Conservation (phyloP, 2,797 vertebrate species). For the Ptychadena robeensis region DNA sequence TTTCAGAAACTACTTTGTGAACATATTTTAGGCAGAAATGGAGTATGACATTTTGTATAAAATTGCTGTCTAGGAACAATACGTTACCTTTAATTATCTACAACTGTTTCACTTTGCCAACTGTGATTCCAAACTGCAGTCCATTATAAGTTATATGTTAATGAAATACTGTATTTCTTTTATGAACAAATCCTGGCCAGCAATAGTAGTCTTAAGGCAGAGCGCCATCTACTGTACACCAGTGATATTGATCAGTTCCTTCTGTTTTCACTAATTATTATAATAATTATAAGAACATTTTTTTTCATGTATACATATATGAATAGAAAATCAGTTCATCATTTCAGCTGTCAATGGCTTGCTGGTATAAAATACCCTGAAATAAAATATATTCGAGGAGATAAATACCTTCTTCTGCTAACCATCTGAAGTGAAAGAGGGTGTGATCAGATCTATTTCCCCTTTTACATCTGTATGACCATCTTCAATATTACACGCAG, state of each 20-base stretch:
- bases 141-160: neutral
- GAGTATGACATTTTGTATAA: neutral
- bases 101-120: neutral
- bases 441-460: too few species aligned
- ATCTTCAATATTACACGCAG: neutral
- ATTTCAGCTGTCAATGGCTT: neutral
- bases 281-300: too few species aligned
- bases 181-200: neutral
- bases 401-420: neutral
- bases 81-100: neutral
- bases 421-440: neutral
- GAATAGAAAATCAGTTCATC: too few species aligned
- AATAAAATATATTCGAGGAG: neutral
- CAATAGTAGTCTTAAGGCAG: neutral
- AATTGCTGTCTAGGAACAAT: neutral
- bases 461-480: neutral
- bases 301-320: too few species aligned
- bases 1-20: neutral
- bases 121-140: neutral
- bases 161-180: neutral
- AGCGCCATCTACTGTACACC: slow-evolving; percentile 44
- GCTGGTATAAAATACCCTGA: neutral
- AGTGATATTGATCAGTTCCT: neutral
- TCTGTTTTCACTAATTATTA: neutral
- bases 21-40: too few species aligned